Base-by-base conservation (phyloP, 64 coral and sea anemone genomes). In the Cladopsammia gracilis region DNA sequence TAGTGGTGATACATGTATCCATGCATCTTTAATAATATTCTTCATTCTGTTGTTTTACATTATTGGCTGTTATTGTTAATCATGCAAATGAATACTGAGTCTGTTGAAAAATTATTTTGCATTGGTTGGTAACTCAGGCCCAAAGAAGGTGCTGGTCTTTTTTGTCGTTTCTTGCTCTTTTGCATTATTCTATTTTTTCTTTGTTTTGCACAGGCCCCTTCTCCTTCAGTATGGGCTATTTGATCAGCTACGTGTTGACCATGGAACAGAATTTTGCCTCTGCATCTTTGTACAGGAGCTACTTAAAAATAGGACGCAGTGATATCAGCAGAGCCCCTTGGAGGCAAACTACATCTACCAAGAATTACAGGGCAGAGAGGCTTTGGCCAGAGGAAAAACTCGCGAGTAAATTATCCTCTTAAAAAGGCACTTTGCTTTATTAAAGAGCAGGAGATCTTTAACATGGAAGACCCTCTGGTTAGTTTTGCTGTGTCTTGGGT, bases 251-350 rank as follows among this genome's bases (percentile, higher is more conserved):
- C 72, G 70, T 48, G 53, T 88, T 62, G 86, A 89, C 53, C 71
- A 76, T 76, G 70, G 71, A 13, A 89, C 86, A 48, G 11, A 89
- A 74, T 89, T 77, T 76, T 89, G 72, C 58, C 86, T 89, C 24
- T 89, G 86, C 58, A 89, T 89, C 61, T 76, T 89, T 89, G 86
- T 76, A 48, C 71, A 89, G 62, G 86, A 89, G 16, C 86, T 89
- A n/a, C 70, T 89, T 20, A 62, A 71, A 24, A 71, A 89, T 48
- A 71, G 75, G 75, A 24, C 58, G 71, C 23, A 5, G 49, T 19
- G 25, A 76, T 18, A 54, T 56, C 50, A 46, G 75, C 26, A 89
- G 71, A 56, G 71, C 71, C 62, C 72, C 86, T 25, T 76, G 86
- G 86, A 58, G 88, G 54, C 88, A 90, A 44, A 70, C 88, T 34